Base-by-base conservation (phyloP, 2,113 vertebrate genomes). In the Channa maculata region DNA sequence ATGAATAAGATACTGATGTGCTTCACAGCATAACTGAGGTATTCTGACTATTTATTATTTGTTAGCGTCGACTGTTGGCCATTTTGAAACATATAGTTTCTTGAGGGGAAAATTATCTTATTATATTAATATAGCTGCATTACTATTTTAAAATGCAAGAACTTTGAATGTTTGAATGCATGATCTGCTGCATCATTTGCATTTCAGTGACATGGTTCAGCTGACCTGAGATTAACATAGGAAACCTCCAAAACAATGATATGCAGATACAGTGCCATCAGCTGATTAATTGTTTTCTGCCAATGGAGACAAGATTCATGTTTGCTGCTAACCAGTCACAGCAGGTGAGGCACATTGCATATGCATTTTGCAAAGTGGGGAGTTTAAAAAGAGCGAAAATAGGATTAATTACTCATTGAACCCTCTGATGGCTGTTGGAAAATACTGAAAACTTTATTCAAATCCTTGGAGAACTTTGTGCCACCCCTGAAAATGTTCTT, bases 281-380 rank as follows among this genome's bases (percentile, higher is more conserved):
- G 64, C 80, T 82, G 80, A 87, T 77, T 84, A 83, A 88, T 77
- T 75, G 68, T 79, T 65, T 39, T 75, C 66, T 34, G 53, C 50
- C 70, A 70, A 90, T 59, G 71, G 58, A 80, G 72, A 80, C 15
- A 59, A 65, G 62, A 82, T 68, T 63, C 15, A 57, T 65, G 10
- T 65, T 63, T 15, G 37, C 70, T 84, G 83, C 75, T 80, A 84
- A 45, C 67, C 41, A 54, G 44, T 52, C 73, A 45, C 83, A 80
- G 83, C 81, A 84, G 83, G 85, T 86, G 65, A 71, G 55, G 48
- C 65, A 41, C 44, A 58, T 0, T 82, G 73, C 86, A 82, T 85
- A 79, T 89, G 61, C 33, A 83, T 82, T 83, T 68, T 71, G 46
- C 8, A 59, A 39, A 61, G 59, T 44, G 63, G 58, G 41, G 38